A percentile compares a stretch with the other conserved stretches of the same genome.
Conservation (phyloP, 2,888 invertebrate species). For the Drosophila tripunctata region DNA sequence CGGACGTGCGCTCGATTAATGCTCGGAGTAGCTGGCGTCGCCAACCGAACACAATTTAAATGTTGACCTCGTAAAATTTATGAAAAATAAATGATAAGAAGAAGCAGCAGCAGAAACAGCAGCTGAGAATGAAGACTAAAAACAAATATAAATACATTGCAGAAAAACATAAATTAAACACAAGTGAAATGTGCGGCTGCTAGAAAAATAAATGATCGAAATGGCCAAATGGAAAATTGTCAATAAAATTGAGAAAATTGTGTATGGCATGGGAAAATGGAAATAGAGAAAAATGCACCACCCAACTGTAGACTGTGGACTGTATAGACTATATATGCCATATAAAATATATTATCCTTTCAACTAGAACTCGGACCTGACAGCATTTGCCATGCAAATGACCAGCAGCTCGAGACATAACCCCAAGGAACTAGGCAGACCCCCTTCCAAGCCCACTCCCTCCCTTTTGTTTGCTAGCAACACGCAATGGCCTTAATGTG, state of each 20-base stretch:
- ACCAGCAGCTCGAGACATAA: constrained; percentile 39
- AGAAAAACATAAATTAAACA: constrained; percentile 64
- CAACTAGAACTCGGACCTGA: constrained; percentile 36
- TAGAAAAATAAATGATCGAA: constrained; percentile 64
- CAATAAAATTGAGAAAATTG: constrained; percentile 39
- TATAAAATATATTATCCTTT: constrained; percentile 25
- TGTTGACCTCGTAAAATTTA: constrained; percentile 67
- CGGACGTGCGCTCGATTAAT: constrained; percentile 26
- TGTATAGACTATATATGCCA: no score
- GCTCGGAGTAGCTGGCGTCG: constrained; percentile 34
- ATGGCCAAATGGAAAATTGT: constrained; percentile 62
- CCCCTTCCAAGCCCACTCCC: not conserved
- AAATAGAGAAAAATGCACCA: constrained; percentile 19
- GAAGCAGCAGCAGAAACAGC: no score
- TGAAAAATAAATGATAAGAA: constrained; percentile 36
- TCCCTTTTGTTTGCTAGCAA: constrained; percentile 47
- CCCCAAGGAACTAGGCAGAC: constrained; percentile 10
- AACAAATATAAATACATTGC: constrained; percentile 38
- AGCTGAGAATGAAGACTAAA: no score
- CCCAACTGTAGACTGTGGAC: no score
- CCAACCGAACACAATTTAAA: constrained; percentile 40
- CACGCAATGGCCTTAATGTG: constrained; percentile 78
- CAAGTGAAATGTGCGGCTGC: constrained; percentile 51
- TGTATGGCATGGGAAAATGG: not conserved
- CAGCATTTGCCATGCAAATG: constrained; percentile 65